A percentile compares a stretch with the other conserved stretches of the same genome.
phyloP scores from a whole-genome alignment of 2,888 invertebrate genomes.

The Drosophila emarginata region DNA sequence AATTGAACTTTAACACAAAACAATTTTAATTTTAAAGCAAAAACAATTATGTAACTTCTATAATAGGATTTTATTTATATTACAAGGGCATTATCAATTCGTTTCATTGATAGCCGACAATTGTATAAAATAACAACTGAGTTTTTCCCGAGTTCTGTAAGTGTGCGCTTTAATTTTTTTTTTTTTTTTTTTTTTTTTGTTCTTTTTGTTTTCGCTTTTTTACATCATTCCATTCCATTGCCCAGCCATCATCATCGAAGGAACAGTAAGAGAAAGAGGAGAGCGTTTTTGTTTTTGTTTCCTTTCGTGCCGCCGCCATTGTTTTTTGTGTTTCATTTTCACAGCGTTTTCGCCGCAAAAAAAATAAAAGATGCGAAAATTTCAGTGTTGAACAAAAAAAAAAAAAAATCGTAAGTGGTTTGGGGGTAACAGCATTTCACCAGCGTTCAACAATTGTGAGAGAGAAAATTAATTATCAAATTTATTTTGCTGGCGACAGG shows the following conservation, averaged over 20 bases:
- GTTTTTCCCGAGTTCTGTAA: constrained; percentile 9
- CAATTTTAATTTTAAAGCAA: too few relatives aligned
- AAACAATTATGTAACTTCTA: too few relatives aligned
- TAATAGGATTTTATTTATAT: not conserved
- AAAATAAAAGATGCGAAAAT: constrained; percentile 20
- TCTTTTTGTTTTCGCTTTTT: constrained; percentile 3
- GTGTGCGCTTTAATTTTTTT: not conserved
- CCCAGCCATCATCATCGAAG: constrained; percentile 12
- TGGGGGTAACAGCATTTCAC: constrained; percentile 1
- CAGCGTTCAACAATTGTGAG: constrained; percentile 28
- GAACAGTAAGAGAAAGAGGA: not conserved
- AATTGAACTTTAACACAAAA: too few relatives aligned
- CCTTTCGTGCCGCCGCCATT: constrained; percentile 7
- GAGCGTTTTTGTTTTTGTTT: not conserved
- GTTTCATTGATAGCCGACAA: not conserved
- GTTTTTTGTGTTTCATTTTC: constrained; percentile 31
- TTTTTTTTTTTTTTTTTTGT: not conserved
- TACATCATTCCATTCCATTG: constrained; percentile 23
- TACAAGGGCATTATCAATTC: not conserved
- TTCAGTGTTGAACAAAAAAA: constrained; percentile 26
- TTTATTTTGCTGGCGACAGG: constrained; percentile 34
- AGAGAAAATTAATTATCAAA: constrained; percentile 39
- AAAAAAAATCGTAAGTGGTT: constrained; percentile 26
- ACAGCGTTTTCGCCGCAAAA: constrained; percentile 27
- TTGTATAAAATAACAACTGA: not conserved